These are phyloP conservation scores for Cheirogaleus medius DNA, from an alignment of 2,113 vertebrate species.

Conservation along the genomic window DNA sequence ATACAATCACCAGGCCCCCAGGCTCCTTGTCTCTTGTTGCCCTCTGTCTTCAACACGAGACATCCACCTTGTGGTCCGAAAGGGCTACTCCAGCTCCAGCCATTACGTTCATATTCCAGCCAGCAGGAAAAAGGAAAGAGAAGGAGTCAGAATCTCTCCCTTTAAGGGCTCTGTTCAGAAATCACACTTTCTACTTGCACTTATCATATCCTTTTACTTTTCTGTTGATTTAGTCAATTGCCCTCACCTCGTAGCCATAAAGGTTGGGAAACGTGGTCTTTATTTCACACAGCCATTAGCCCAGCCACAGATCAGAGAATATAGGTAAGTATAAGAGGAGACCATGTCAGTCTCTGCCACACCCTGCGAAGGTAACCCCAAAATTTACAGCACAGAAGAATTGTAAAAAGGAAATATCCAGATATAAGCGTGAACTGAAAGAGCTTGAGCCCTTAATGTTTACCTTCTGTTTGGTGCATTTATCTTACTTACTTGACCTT, in stretches of 20 bases:
- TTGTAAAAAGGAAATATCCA: neutral
- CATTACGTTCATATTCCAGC: neutral
- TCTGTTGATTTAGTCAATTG: neutral
- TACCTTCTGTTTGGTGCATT: neutral
- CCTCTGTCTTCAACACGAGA: neutral
- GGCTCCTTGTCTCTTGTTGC: neutral
- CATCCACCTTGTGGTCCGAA: neutral
- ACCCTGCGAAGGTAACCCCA: neutral
- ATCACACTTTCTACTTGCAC: neutral
- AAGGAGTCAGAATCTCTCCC: neutral
- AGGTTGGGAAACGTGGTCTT: neutral
- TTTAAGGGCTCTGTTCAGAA: neutral
- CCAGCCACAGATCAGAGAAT: neutral
- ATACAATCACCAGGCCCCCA: neutral
- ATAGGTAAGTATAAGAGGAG: neutral
- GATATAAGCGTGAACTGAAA: neutral
- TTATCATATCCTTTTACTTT: neutral
- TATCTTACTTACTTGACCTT: neutral
- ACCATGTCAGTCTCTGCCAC: neutral
- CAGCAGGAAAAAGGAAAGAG: neutral
- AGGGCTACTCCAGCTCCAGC: neutral
- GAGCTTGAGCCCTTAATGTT: neutral
- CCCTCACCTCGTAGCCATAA: neutral
- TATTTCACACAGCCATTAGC: neutral
- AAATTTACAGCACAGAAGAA: neutral